Percentiles rank a stretch among this genome's conserved stretches.
phyloP scores from a whole-genome alignment of 2,113 vertebrate species.

The Pelmatolapia mariae region DNA sequence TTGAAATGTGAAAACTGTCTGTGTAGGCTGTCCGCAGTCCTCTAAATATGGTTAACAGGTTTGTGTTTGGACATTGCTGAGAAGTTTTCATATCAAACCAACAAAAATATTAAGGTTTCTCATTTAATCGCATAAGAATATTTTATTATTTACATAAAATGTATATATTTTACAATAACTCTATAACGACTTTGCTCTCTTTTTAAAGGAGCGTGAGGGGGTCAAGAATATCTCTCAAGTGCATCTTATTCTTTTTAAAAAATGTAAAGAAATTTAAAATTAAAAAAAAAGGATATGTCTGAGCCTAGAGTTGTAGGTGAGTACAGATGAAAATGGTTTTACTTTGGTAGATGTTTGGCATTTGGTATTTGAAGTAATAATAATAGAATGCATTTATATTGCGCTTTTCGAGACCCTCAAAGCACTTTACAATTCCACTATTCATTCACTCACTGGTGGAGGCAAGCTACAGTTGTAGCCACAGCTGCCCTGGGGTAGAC shows the following conservation, averaged over 20 bases:
- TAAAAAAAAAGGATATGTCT: not conserved
- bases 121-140: not conserved
- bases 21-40: not conserved
- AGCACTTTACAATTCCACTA: not conserved
- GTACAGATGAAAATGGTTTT: not conserved
- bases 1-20: constrained; percentile 8
- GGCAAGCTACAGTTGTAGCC: not conserved
- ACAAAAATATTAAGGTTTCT: not conserved
- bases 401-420: accelerated
- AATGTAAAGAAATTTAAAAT: not conserved
- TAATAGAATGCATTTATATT: not conserved
- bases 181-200: not conserved
- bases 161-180: not conserved
- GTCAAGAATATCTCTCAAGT: not conserved
- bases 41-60: not conserved
- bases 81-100: not conserved
- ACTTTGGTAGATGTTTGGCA: not conserved
- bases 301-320: not conserved
- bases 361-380: not conserved
- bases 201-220: not conserved
- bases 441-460: not conserved
- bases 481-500: not conserved
- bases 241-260: not conserved
- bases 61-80: not conserved
- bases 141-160: not conserved